Percentiles rank a stretch among this genome's conserved stretches.
phyloP scores from a whole-genome alignment of 2,797 vertebrate species.

The Myripristis murdjan region DNA sequence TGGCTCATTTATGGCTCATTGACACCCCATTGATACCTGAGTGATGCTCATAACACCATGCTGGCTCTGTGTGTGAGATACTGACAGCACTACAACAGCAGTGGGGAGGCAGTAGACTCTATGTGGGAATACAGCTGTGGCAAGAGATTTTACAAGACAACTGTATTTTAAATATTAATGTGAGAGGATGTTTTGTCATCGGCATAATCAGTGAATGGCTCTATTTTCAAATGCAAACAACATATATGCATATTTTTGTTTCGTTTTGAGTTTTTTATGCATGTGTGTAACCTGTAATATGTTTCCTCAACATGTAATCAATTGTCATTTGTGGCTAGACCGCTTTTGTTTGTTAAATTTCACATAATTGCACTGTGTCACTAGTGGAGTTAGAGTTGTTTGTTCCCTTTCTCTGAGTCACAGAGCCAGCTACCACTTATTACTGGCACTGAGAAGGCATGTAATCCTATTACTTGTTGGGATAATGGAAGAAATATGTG shows the following conservation, averaged over 20 bases:
- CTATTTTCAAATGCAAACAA: slow-evolving; percentile 12
- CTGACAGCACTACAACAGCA: neutral
- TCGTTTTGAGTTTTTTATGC: neutral
- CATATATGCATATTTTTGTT: too few relatives aligned
- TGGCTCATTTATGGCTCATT: slow-evolving; percentile 64
- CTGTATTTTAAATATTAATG: neutral
- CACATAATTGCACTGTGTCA: slow-evolving; percentile 23
- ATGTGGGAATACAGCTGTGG: too few relatives aligned
- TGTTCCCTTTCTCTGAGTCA: neutral
- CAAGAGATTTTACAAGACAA: neutral
- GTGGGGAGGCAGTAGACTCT: neutral
- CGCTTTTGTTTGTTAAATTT: slow-evolving; percentile 20
- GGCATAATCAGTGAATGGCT: neutral
- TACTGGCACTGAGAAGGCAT: neutral
- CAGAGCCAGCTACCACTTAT: neutral
- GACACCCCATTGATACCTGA: slow-evolving; percentile 57
- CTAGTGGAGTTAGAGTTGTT: neutral
- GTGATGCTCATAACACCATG: slow-evolving; percentile 5
- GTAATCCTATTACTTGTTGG: neutral
- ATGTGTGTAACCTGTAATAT: slow-evolving; percentile 11
- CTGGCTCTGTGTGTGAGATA: neutral
- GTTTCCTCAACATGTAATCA: slow-evolving; percentile 24
- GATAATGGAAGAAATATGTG: neutral
- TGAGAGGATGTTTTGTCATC: neutral
- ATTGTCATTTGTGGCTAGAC: slow-evolving; percentile 24